Percentiles rank a stretch among this genome's conserved stretches.
These are phyloP conservation scores for Plecturocebus donacophilus DNA, from an alignment of 2,113 vertebrate genomes.

Conservation along the genomic window DNA sequence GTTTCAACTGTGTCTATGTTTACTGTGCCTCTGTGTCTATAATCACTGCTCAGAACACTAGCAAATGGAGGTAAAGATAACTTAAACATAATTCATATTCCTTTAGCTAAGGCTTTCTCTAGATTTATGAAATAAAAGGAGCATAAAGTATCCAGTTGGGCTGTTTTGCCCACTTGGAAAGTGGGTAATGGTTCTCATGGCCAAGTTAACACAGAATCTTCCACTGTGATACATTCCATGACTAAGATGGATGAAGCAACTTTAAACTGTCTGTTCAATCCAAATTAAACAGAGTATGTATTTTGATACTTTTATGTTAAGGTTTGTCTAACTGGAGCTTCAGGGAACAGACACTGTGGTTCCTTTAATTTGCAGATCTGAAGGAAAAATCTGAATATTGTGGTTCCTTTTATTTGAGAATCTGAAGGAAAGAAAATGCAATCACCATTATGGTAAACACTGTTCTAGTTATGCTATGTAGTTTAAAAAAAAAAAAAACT, in stretches of 20 bases:
- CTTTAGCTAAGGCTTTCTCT: not conserved
- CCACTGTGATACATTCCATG: not conserved
- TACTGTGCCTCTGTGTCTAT: not conserved
- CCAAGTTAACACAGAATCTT: not conserved
- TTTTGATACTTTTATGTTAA: not conserved
- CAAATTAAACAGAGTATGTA: not conserved
- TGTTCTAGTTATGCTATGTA: not conserved
- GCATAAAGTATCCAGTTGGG: not conserved
- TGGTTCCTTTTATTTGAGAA: not conserved
- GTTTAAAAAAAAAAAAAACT: not conserved
- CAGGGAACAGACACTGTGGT: not conserved
- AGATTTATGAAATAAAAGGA: not conserved
- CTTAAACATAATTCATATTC: not conserved
- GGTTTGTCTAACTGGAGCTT: not conserved
- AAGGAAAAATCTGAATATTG: not conserved
- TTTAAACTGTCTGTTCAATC: not conserved
- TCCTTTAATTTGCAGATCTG: not conserved
- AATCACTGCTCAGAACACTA: not conserved
- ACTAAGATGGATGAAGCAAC: not conserved
- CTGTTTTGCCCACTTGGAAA: not conserved
- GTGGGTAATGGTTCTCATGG: not conserved
- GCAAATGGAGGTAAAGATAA: not conserved
- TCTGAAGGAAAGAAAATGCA: not conserved
- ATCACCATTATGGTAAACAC: not conserved
- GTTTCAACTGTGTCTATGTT: not conserved